These are phyloP conservation scores for Colletes latitarsis DNA, from an alignment of 1,140 invertebrate species.

Conservation along the genomic window DNA sequence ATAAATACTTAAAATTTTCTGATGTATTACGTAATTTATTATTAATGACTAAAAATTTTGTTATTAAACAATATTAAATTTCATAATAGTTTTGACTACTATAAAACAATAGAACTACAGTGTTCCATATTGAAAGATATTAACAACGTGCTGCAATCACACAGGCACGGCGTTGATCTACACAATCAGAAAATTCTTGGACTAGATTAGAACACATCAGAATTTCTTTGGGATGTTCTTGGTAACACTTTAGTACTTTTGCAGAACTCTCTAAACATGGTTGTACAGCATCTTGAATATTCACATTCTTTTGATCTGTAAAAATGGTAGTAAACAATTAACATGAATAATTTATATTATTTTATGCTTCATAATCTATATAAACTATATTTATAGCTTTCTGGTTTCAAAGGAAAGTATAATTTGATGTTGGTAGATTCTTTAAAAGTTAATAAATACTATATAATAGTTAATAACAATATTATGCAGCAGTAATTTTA, in stretches of 20 bases:
- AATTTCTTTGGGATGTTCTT: conserved; percentile 80
- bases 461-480: neutral
- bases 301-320: conserved; percentile 57
- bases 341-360: neutral
- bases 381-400: neutral
- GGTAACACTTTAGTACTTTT: conserved; percentile 81
- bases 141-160: conserved; percentile 68
- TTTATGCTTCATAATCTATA: neutral
- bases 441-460: neutral
- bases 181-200: conserved; percentile 79
- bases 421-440: no score
- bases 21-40: conserved; percentile 43
- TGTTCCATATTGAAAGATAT: conserved; percentile 29
- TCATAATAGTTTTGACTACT: conserved; percentile 14
- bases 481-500: conserved; percentile 32
- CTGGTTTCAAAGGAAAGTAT: no score
- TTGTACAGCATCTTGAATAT: conserved; percentile 64
- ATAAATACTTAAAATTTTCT: conserved; percentile 21
- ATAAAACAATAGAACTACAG: conserved; percentile 1
- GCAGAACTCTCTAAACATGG: conserved; percentile 79
- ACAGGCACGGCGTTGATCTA: conserved; percentile 77
- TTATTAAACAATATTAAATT: conserved; percentile 42
- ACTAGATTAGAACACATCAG: conserved; percentile 81
- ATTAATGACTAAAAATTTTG: conserved; percentile 25
- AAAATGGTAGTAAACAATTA: conserved; percentile 21